Percentiles rank a stretch among this genome's conserved stretches.
These are phyloP conservation scores for Sebastes diploproa DNA, from an alignment of 2,797 vertebrate species.

Conservation along the genomic window DNA sequence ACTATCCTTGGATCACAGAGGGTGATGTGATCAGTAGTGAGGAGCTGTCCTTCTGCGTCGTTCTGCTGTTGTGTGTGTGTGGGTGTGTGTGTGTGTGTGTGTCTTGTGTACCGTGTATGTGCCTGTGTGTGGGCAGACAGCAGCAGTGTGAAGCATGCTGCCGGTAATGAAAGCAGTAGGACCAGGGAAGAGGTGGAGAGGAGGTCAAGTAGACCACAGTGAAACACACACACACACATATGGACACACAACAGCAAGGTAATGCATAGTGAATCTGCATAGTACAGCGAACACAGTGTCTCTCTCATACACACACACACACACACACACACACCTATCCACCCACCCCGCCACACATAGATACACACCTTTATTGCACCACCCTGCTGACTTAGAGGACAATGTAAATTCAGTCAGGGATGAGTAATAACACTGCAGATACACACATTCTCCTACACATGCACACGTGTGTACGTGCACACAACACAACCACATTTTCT, in stretches of 20 bases:
- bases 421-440: slow-evolving; percentile 62
- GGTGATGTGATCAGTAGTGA: slow-evolving; percentile 36
- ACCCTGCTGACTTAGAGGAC: slow-evolving; percentile 68
- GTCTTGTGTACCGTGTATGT: slow-evolving; percentile 19
- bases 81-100: slow-evolving; percentile 44
- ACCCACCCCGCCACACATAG: background rate
- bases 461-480: background rate
- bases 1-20: slow-evolving; percentile 35
- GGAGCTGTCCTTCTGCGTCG: slow-evolving; percentile 1
- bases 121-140: slow-evolving; percentile 59
- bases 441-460: slow-evolving; percentile 14
- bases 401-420: slow-evolving; percentile 53
- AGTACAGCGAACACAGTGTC: background rate
- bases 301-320: background rate
- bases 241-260: background rate
- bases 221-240: slow-evolving; percentile 6
- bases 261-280: background rate
- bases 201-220: slow-evolving; percentile 70
- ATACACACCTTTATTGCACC: slow-evolving; percentile 26
- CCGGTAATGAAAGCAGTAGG: slow-evolving; percentile 64
- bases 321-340: background rate
- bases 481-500: slow-evolving; percentile 15
- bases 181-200: slow-evolving; percentile 59
- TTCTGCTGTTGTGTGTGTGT: background rate
- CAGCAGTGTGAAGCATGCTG: slow-evolving; percentile 57